These are phyloP conservation scores for Meda fulgida DNA, from an alignment of 2,797 vertebrate genomes.

Conservation along the genomic window DNA sequence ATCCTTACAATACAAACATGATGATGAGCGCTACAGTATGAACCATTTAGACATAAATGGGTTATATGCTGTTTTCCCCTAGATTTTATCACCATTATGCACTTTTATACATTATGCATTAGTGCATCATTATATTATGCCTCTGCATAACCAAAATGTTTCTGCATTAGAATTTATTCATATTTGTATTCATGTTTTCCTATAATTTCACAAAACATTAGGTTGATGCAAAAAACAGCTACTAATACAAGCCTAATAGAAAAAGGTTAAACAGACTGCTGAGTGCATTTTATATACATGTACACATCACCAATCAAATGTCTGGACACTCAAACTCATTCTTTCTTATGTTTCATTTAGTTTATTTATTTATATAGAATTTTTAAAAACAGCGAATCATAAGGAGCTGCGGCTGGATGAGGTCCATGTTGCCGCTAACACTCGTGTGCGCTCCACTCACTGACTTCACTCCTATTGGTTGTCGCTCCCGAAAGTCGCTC, in stretches of 20 bases:
- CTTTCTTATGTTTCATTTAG: neutral
- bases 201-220: constrained; percentile 4
- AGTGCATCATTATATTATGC: neutral
- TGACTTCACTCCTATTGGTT: neutral
- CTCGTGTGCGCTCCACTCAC: neutral
- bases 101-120: constrained; percentile 8
- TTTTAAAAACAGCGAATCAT: too few species aligned
- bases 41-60: constrained; percentile 22
- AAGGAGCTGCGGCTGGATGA: neutral
- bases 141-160: neutral
- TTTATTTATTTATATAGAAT: neutral
- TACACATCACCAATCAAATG: neutral
- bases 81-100: constrained; percentile 2
- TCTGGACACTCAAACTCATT: neutral
- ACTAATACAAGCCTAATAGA: neutral
- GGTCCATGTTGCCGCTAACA: neutral
- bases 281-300: neutral
- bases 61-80: constrained; percentile 15
- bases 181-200: neutral
- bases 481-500: neutral
- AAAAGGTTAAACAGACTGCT: neutral
- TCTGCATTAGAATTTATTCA: neutral
- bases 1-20: neutral
- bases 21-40: neutral
- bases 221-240: neutral